A percentile compares a stretch with the other conserved stretches of the same genome.
phyloP scores from a whole-genome alignment of 2,113 vertebrate species.

The Carassius carassius region DNA sequence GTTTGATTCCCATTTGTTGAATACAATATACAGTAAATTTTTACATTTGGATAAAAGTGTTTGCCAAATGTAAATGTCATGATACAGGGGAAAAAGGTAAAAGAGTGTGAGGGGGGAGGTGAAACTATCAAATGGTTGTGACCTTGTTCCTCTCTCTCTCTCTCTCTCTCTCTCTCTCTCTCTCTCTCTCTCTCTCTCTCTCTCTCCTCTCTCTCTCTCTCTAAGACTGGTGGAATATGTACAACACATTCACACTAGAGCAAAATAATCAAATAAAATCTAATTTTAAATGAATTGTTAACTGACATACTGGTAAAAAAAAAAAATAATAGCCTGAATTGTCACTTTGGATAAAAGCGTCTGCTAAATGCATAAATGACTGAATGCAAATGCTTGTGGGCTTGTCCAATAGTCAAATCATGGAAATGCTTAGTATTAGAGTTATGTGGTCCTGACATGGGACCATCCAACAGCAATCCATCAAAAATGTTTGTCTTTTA shows the following conservation, averaged over 20 bases:
- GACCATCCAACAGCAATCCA: constrained; percentile 26
- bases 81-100: too few species aligned
- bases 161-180: background rate
- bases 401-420: constrained; percentile 36
- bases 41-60: too few species aligned
- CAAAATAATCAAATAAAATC: constrained; percentile 7
- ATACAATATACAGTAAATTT: too few species aligned
- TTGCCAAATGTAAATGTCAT: background rate
- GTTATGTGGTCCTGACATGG: background rate
- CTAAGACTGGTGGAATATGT: background rate
- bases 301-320: background rate
- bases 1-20: too few species aligned
- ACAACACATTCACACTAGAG: background rate
- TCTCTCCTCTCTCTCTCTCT: too few species aligned
- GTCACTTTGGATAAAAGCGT: too few species aligned
- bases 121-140: background rate
- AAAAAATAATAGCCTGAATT: too few species aligned
- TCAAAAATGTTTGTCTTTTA: background rate
- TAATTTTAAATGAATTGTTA: constrained; percentile 36
- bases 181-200: background rate
- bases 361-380: constrained; percentile 36
- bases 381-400: constrained; percentile 29
- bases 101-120: too few species aligned
- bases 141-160: background rate
- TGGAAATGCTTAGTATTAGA: constrained; percentile 10